These are phyloP conservation scores for Conomelus anceps DNA, from an alignment of 2,888 invertebrate species.

Conservation along the genomic window DNA sequence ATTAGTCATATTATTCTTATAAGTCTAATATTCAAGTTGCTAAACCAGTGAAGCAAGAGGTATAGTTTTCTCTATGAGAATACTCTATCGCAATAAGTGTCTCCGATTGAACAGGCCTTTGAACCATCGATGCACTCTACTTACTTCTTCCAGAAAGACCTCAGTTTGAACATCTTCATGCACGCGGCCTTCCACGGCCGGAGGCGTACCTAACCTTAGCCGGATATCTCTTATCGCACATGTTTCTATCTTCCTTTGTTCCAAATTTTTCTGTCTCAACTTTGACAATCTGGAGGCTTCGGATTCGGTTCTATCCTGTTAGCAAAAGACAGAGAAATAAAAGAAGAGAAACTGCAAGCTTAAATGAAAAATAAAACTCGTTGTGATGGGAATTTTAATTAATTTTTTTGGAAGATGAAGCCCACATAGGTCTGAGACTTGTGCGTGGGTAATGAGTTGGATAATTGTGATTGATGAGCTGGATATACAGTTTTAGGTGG, in stretches of 20 bases:
- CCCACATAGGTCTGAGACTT: too few relatives aligned
- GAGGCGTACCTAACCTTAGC: slow-evolving; percentile 60
- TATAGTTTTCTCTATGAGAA: too few relatives aligned
- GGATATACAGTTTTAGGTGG: too few relatives aligned
- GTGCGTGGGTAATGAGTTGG: too few relatives aligned
- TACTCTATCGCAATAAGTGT: too few relatives aligned
- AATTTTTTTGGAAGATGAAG: too few relatives aligned
- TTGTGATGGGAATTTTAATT: not conserved
- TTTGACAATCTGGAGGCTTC: slow-evolving; percentile 53
- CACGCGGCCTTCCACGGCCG: slow-evolving; percentile 71
- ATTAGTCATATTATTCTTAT: too few relatives aligned
- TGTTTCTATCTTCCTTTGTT: slow-evolving; percentile 61
- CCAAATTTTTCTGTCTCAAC: slow-evolving; percentile 64
- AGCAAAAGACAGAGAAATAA: not conserved
- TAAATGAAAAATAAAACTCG: not conserved
- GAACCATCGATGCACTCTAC: not conserved
- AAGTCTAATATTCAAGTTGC: too few relatives aligned
- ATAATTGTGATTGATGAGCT: too few relatives aligned
- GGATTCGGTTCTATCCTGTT: slow-evolving; percentile 47
- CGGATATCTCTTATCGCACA: slow-evolving; percentile 46
- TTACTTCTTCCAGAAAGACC: slow-evolving; percentile 75
- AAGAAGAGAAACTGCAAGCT: not conserved
- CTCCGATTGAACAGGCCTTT: too few relatives aligned
- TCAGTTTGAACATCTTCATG: slow-evolving; percentile 89
- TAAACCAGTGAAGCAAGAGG: too few relatives aligned